Evolutionary conservation across 1,140 invertebrate species (phyloP), one percentile per base, ranked within the genome.

Genomic region (Thereuonema tuberculata): DNA sequence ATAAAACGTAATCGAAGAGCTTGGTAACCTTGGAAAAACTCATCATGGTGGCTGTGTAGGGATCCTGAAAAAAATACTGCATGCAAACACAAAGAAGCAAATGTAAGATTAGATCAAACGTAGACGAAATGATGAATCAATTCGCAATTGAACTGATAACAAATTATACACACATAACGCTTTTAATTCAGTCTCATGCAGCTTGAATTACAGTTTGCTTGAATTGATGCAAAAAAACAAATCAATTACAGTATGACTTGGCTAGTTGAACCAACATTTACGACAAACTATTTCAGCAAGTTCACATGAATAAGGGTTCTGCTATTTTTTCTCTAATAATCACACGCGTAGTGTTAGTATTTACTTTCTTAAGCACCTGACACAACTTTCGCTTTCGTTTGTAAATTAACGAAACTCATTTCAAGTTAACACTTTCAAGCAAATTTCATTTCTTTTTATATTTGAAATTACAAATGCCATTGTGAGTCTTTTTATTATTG

Each of bases 21-120:
- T 88, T 86, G 26, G 85, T 85, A 24, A 92, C 75, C 76, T 89
- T 90, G 25, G 86, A 84, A 73, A 91, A 90, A 5, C 87, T 84
- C 69, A 85, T 83, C 70, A 90, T 67, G 9, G 87, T 86, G 1
- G 86, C 84, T 71, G 84, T 84, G 70, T 86, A 87, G 0, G 88
- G 87, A 69, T 85, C 78, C 67, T 85, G 67, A 53, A 75, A 67
- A 61, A 75, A 73, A 68, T 74, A 74, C 73, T 75, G 64, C 62
- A 67, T 56, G 61, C 59, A 60, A 49, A 63, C 55, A 60, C 52
- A 43, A 65, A 46, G 31, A 55, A 63, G 17, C 75, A 25, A 82
- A 82, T 28, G 87, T 77, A 71, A 84, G 84, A 37, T 37, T 9
- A 37, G 17, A 37, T 9, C 17, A 37, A 37, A 37, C 5, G 5